Base-by-base conservation (phyloP, 2,113 vertebrate species). In the Fulica atra region DNA sequence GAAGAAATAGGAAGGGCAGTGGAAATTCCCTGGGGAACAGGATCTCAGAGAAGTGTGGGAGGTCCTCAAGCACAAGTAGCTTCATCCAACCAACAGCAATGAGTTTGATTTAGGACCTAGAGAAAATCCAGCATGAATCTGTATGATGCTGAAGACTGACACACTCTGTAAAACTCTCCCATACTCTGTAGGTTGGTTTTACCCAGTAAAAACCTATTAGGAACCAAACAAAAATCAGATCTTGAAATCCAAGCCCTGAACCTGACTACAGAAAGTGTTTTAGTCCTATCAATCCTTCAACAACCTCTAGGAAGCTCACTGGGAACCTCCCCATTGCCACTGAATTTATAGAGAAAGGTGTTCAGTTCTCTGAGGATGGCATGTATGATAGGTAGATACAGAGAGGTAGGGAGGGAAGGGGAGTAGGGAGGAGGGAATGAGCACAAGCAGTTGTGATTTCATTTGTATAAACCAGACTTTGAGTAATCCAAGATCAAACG, bases 11-110 rank as follows among this genome's bases (percentile, higher is more conserved):
- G 26, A 89, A 91, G 26, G 78, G 23, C 15, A 11, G 33, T 48
- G 48, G 48, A 81, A 79, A 79, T 81, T 94, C 84, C 65, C 57
- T 53, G 51, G 65, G 51, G 57, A 81, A 13, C 5, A 51, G 29
- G 36, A 71, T 59, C 0, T 0, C 31, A 64, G 56, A 36, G 42
- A 64, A 23, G n/a, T 5, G 1, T 31, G 16, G 16, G 68, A 81
- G 26, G 26, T 74, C 65, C n/a, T 71, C 85, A 66, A 12, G 81
- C 24, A 16, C 20, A 53, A 15, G 25, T 1, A 44, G 14, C 31
- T 91, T 63, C 44, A 73, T 48, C 14, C 50, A 71, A 42, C 24
- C 31, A 66, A 33, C 16, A 74, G 51, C 48, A 66, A 53, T 33
- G 23, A 59, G 7, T 53, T 69, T 72, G 42, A 11, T 64, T 72